These are phyloP conservation scores for Epinotia bilunana DNA, from an alignment of 2,888 invertebrate species.

Conservation along the genomic window DNA sequence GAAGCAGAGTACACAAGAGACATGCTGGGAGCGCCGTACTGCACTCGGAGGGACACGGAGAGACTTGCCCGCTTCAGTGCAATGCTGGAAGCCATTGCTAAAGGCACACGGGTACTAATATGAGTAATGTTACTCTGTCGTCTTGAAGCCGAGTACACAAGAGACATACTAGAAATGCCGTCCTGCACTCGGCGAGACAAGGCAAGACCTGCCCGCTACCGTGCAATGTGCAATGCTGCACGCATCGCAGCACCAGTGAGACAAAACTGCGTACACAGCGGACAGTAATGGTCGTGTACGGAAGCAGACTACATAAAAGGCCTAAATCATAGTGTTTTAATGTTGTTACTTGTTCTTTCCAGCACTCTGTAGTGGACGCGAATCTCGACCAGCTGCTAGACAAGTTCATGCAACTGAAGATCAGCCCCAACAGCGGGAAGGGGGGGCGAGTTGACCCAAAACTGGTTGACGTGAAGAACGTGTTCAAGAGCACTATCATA, in stretches of 20 bases:
- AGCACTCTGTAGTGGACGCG: slow-evolving; percentile 81
- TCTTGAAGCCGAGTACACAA: too few species aligned
- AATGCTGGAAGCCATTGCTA: slow-evolving; percentile 84
- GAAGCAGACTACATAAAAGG: too few species aligned
- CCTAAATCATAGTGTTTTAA: neutral
- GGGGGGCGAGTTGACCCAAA: slow-evolving; percentile 62
- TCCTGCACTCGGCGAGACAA: too few species aligned
- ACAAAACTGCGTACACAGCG: too few species aligned
- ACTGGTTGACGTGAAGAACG: slow-evolving; percentile 81
- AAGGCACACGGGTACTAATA: slow-evolving; percentile 59
- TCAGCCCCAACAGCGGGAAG: slow-evolving; percentile 68
- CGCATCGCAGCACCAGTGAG: too few species aligned
- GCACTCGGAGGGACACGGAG: slow-evolving; percentile 84
- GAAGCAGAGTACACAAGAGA: too few species aligned
- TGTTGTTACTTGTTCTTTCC: neutral
- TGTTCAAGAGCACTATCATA: slow-evolving; percentile 85
- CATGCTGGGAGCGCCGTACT: slow-evolving; percentile 86
- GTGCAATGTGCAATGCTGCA: too few species aligned
- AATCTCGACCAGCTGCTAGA: slow-evolving; percentile 82
- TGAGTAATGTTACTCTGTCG: too few species aligned
- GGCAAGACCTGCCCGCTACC: too few species aligned
- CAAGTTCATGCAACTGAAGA: slow-evolving; percentile 85
- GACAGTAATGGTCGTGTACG: too few species aligned
- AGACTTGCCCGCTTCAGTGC: slow-evolving; percentile 82
- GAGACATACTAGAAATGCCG: too few species aligned